phyloP scores from a whole-genome alignment of 2,888 invertebrate genomes.

The Kuschelorhynchus macadamiae region DNA sequence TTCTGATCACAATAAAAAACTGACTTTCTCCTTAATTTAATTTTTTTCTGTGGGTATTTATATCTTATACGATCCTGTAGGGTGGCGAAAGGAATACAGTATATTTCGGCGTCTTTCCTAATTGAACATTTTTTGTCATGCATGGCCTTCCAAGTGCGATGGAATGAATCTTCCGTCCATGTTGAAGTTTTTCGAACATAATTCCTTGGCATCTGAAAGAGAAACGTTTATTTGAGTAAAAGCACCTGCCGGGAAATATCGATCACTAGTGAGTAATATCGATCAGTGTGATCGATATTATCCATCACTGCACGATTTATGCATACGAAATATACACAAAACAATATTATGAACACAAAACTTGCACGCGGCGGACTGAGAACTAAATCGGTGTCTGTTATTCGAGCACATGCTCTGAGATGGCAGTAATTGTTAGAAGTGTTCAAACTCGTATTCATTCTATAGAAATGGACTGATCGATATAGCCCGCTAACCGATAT shows the following conservation, averaged over 20 bases:
- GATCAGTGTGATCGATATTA: conserved; percentile 21
- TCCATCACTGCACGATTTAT: too few relatives aligned
- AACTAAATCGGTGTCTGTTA: not conserved
- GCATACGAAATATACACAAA: not conserved
- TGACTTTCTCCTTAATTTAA: conserved; percentile 41
- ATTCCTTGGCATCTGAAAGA: conserved; percentile 18
- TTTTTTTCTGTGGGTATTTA: conserved; percentile 6
- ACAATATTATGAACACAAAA: not conserved
- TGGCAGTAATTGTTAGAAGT: not conserved
- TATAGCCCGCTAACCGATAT: not conserved
- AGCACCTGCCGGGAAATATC: conserved; percentile 3
- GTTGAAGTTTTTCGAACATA: conserved; percentile 19
- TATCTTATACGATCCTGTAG: conserved; percentile 24
- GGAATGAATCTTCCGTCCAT: conserved; percentile 3
- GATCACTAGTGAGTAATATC: conserved; percentile 15
- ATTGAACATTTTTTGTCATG: conserved; percentile 14
- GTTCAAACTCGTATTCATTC: not conserved
- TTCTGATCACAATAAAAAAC: conserved; percentile 32
- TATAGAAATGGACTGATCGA: not conserved
- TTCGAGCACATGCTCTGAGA: not conserved
- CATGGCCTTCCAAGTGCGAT: conserved; percentile 8
- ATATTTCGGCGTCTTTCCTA: conserved; percentile 10
- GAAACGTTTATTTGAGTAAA: conserved; percentile 5
- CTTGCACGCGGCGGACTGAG: not conserved
- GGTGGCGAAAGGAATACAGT: conserved; percentile 20